phyloP scores from a whole-genome alignment of 2,113 vertebrate species.

The Lamprotornis superbus region DNA sequence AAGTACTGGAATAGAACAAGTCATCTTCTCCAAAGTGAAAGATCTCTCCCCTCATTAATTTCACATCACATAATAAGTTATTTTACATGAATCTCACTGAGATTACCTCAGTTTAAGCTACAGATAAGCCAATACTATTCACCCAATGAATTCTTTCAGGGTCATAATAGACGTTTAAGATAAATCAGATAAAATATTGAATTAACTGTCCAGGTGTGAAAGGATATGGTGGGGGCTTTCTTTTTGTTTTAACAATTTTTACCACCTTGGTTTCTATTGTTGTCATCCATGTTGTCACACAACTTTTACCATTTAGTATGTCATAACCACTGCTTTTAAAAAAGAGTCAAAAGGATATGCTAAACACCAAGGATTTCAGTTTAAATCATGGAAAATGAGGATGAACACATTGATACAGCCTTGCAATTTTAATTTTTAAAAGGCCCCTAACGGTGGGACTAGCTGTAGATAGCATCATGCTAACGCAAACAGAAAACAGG shows the following conservation, averaged over 20 bases:
- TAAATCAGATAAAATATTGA: not conserved
- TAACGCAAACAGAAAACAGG: constrained; percentile 67
- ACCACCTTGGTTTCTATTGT: not conserved
- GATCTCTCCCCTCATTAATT: not conserved
- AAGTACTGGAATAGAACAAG: not conserved
- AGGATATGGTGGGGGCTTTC: not conserved
- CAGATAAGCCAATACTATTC: not conserved
- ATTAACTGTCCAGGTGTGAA: not conserved
- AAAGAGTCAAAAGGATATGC: not conserved
- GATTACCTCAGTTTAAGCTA: not conserved
- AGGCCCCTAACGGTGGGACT: constrained; percentile 63
- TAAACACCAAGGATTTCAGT: constrained; percentile 35
- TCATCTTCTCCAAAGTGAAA: not conserved
- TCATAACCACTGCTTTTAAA: not conserved
- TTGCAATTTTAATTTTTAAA: constrained; percentile 72
- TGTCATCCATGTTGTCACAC: not conserved
- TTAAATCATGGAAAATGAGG: constrained; percentile 66
- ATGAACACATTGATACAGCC: constrained; percentile 66
- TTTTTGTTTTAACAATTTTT: not conserved
- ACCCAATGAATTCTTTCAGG: not conserved
- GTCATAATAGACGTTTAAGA: not conserved
- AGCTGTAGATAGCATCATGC: constrained; percentile 69
- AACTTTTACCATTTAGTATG: not conserved
- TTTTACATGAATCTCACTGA: not conserved
- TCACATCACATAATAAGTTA: not conserved